Evolutionary conservation across 2,888 invertebrate species (phyloP), one percentile per base, ranked within the genome.

Genomic region (Nebria salina): DNA sequence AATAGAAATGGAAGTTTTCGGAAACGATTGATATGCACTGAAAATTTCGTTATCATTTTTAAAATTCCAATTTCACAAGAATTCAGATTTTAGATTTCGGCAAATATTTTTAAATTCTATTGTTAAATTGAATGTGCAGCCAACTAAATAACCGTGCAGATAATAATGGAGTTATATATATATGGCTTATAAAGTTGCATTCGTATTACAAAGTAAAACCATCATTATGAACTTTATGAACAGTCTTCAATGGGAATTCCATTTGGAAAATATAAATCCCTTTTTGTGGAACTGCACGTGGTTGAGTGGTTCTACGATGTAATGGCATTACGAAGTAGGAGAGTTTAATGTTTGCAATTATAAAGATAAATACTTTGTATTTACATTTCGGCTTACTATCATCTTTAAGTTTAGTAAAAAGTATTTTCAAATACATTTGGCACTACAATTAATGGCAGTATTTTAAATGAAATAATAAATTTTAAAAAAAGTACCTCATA

Each of bases 41-140:
- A 54, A 11, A 54, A 54, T 54, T 11, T 54, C 54, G 54, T 54
- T 54, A 13, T 13, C 54, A 54, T 54, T 54, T 20, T 70, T 2
- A 2, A 68, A 68, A 68, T 25, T 70, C 34, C 70, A 70, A 25
- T 70, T 70, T 70, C 20, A 70, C 20, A 70, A 34, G 20, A 70
- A 70, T 70, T 34, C 70, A 70, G 70, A 70, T 70, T 25, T 70
- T 70, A 70, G 70, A 70, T 70, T 70, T 70, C 70, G 26, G 26
- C 25, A 70, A 70, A 70, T 34, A 70, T 70, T 70, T 70, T 70
- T 26, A 70, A 25, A 70, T 70, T 70, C 20, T 70, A 70, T 25
- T 20, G 70, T 15, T 1, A 11, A 70, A 70, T 70, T 11, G 70
- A 70, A 26, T 70, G 70, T 70, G 25, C 70, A 70, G 25, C 15